Base-by-base conservation (phyloP, 64 coral and sea anemone species). In the Montipora capricornis region DNA sequence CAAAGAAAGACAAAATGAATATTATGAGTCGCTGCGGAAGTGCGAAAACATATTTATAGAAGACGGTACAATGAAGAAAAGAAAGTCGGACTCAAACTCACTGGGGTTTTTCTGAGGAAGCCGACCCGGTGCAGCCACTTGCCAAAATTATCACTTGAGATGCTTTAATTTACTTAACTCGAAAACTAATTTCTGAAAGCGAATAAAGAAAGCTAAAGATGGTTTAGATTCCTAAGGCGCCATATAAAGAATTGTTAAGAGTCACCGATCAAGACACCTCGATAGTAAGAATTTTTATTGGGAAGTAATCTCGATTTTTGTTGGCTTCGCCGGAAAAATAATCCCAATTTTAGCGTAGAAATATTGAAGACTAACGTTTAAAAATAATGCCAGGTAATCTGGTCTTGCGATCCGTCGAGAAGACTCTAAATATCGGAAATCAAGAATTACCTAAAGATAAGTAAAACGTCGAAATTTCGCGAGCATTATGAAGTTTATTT, bases 111-210 rank as follows among this genome's bases (percentile, higher is more conserved):
- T 86, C 66, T 70, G 44, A 71, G 46, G 64, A 71, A 86, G 47
- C 49, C 66, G 53, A 4, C 53, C 6, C 37, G 11, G 53, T 8
- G 47, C 2, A 73, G 44, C 66, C 82, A 86, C 82, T 62, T 86
- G 82, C 82, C 82, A 20, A n/a, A 86, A 50, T 13, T 15, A 86
- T 46, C 16, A n/a, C 47, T 47, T 73, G 66, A 73, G 66, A 48
- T 73, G 82, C 44, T 86, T 73, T 86, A 86, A 86, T 86, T 86
- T 86, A 86, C 82, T 86, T 6, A 48, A 9, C 29, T 71, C 62
- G 22, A 86, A 37, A 69, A 70, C 82, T 86, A 47, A 71, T 86
- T 86, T 64, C 49, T 73, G 24, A 20, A 86, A 71, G 66, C 11
- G 82, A 86, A 86, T 64, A 86, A 86, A 71, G 82, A 71, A 16